Evolutionary conservation across 2,888 invertebrate genomes (phyloP).

Genomic region (Bombyx huttoni): DNA sequence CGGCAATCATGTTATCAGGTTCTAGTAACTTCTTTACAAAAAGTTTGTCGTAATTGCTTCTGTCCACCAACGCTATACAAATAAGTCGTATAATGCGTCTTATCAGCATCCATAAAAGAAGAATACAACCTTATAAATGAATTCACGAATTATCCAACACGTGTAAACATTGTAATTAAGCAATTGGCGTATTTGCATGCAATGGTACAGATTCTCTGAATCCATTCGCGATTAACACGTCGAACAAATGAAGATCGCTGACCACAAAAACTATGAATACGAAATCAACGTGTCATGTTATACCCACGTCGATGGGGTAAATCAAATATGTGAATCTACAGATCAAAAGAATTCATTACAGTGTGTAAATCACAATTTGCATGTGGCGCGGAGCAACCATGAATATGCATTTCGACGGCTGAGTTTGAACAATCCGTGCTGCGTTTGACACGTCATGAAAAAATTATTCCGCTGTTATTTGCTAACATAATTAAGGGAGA

Average conservation of each 20-base stretch:
- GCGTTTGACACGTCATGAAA: constrained; percentile 23
- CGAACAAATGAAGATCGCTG: constrained; percentile 31
- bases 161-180: too few species aligned
- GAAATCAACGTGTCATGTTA: constrained; percentile 59
- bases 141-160: too few species aligned
- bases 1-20: too few species aligned
- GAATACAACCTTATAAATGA: too few species aligned
- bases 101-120: too few species aligned
- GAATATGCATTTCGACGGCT: constrained; percentile 66
- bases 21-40: too few species aligned
- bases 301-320: constrained; percentile 64
- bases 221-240: constrained; percentile 19
- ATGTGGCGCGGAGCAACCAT: constrained; percentile 62
- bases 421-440: constrained; percentile 55
- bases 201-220: background rate
- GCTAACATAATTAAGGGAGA: background rate
- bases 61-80: too few species aligned
- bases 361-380: constrained; percentile 72
- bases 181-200: background rate
- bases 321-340: constrained; percentile 71
- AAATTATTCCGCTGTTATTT: constrained; percentile 3
- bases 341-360: constrained; percentile 74
- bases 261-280: constrained; percentile 63
- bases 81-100: too few species aligned
- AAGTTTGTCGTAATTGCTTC: too few species aligned